Evolutionary conservation across 1,140 invertebrate species (phyloP).

Genomic region (Stegodyphus mimosarum): DNA sequence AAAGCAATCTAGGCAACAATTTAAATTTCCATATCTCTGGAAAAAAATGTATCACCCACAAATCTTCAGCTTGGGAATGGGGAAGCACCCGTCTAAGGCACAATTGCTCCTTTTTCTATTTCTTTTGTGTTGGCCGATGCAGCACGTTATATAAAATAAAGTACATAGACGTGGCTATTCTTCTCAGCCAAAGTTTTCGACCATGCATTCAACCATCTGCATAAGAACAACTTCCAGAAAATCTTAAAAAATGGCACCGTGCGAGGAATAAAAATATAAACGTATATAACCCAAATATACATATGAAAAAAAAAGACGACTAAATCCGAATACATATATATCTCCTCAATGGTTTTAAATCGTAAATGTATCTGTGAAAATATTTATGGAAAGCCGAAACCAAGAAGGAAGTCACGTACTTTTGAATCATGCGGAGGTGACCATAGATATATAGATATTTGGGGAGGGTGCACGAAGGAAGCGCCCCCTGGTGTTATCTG

Average conservation of each 20-base stretch:
- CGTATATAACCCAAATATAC: conserved; percentile 1
- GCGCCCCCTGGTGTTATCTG: conserved; percentile 11
- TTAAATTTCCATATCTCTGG: too few species aligned
- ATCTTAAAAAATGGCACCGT: conserved; percentile 18
- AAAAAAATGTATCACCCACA: too few species aligned
- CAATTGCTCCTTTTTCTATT: too few species aligned
- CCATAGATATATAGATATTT: conserved; percentile 49
- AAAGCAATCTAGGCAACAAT: too few species aligned
- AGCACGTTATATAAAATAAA: too few species aligned
- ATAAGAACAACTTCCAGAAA: conserved; percentile 21
- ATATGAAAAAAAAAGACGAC: too few species aligned
- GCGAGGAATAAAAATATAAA: conserved; percentile 10
- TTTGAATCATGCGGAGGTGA: conserved; percentile 17
- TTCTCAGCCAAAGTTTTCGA: not conserved
- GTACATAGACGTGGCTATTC: too few species aligned
- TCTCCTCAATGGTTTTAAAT: conserved; percentile 55
- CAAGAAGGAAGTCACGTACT: conserved; percentile 25
- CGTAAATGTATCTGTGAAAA: conserved; percentile 51
- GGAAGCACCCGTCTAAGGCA: too few species aligned
- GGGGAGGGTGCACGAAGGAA: too few species aligned
- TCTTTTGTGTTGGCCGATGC: too few species aligned
- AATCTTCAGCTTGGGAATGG: too few species aligned
- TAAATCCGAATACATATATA: conserved; percentile 15
- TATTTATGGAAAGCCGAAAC: conserved; percentile 47
- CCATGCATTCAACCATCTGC: conserved; percentile 2